Conservation (phyloP, 2,113 vertebrate species). For the Lasiurus borealis region DNA sequence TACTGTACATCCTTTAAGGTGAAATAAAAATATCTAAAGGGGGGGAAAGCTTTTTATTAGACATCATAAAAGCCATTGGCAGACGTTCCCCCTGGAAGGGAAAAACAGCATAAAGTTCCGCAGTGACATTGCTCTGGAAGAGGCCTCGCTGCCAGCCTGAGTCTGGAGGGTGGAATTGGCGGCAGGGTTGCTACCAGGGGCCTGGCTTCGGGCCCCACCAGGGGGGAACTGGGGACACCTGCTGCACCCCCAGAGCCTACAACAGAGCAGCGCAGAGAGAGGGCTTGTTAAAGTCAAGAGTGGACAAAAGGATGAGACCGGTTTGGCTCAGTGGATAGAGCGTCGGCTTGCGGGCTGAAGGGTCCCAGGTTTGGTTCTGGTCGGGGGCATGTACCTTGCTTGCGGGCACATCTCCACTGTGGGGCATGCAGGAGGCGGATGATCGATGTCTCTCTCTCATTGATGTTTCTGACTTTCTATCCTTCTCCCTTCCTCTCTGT, state of each 20-base stretch:
- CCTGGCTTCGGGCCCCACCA: background rate
- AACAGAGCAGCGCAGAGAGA: background rate
- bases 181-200: too few species aligned
- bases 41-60: conserved; percentile 57
- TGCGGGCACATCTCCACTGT: too few species aligned
- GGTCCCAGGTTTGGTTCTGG: too few species aligned
- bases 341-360: too few species aligned
- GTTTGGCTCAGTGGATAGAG: too few species aligned
- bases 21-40: conserved; percentile 80
- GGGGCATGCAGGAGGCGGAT: too few species aligned
- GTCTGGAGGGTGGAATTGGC: background rate
- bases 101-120: conserved; percentile 57
- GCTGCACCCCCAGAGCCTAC: background rate
- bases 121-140: conserved; percentile 46
- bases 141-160: background rate
- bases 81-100: conserved; percentile 66
- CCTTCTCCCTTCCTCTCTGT: too few species aligned
- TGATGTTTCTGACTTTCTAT: too few species aligned
- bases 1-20: conserved; percentile 77
- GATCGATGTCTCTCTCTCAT: too few species aligned
- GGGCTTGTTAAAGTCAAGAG: background rate
- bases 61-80: conserved; percentile 75
- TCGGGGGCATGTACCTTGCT: too few species aligned
- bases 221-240: background rate
- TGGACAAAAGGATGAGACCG: background rate